Percentiles rank a stretch among this genome's conserved stretches.
phyloP scores from a whole-genome alignment of 2,113 vertebrate genomes.

The Gallinago undulata region DNA sequence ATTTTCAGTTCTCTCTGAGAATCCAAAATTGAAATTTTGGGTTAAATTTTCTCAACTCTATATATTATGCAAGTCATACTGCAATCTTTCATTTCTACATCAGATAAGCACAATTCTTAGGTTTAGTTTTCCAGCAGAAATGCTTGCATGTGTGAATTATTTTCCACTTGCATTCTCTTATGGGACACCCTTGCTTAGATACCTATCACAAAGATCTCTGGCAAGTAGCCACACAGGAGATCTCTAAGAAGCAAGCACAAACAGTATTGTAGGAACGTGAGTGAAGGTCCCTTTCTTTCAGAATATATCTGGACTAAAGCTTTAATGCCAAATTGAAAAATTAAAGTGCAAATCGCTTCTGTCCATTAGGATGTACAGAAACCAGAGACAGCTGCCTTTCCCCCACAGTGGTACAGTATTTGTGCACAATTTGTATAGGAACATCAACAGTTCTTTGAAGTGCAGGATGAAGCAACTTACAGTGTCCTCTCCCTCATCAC shows the following conservation, averaged over 20 bases:
- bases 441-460: not conserved
- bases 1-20: not conserved
- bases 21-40: not conserved
- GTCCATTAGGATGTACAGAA: not conserved
- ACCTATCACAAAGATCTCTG: rapidly evolving
- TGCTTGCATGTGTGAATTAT: not conserved
- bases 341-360: not conserved
- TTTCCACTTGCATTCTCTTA: not conserved
- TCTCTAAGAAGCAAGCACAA: not conserved
- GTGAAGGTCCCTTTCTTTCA: not conserved
- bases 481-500: not conserved
- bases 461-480: not conserved
- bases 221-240: not conserved
- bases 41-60: not conserved
- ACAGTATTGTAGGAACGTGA: not conserved
- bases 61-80: not conserved
- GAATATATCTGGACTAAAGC: not conserved
- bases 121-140: not conserved
- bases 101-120: not conserved
- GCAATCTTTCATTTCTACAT: not conserved
- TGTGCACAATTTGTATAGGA: not conserved
- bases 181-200: not conserved
- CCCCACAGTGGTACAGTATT: not conserved
- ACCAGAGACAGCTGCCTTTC: not conserved
- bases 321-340: not conserved